Percentiles rank a stretch among this genome's conserved stretches.
Conservation (phyloP, 2,888 invertebrate genomes). For the Leptothorax acervorum region DNA sequence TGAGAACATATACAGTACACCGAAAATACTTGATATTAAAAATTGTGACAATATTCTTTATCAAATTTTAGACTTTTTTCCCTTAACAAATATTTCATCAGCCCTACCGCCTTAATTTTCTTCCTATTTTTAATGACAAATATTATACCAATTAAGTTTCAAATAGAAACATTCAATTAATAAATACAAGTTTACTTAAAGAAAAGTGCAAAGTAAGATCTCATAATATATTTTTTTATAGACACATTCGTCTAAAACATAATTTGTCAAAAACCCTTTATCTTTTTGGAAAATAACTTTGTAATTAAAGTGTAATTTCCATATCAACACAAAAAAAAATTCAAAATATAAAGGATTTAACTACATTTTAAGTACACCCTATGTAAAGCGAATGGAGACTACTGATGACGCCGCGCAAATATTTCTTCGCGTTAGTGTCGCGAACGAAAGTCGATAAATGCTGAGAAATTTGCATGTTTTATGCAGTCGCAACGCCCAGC, state of each 20-base stretch:
- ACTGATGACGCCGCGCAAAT: neutral
- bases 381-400: neutral
- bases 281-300: neutral
- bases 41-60: neutral
- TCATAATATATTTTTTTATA: neutral
- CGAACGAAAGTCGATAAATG: slow-evolving; percentile 68
- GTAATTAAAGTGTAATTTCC: neutral
- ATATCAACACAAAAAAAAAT: neutral
- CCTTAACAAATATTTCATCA: neutral
- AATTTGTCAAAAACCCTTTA: neutral
- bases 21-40: neutral
- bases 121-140: neutral
- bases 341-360: neutral
- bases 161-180: too few relatives aligned
- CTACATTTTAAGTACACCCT: neutral
- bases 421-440: slow-evolving; percentile 50
- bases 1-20: neutral
- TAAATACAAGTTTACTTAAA: neutral
- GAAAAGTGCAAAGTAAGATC: neutral
- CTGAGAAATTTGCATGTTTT: slow-evolving; percentile 72
- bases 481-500: slow-evolving; percentile 70
- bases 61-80: neutral
- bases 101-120: too few relatives aligned
- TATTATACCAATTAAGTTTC: neutral
- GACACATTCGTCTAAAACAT: neutral